A percentile compares a stretch with the other conserved stretches of the same genome.
phyloP scores from a whole-genome alignment of 2,888 invertebrate species.

The Platypus cylindrus region DNA sequence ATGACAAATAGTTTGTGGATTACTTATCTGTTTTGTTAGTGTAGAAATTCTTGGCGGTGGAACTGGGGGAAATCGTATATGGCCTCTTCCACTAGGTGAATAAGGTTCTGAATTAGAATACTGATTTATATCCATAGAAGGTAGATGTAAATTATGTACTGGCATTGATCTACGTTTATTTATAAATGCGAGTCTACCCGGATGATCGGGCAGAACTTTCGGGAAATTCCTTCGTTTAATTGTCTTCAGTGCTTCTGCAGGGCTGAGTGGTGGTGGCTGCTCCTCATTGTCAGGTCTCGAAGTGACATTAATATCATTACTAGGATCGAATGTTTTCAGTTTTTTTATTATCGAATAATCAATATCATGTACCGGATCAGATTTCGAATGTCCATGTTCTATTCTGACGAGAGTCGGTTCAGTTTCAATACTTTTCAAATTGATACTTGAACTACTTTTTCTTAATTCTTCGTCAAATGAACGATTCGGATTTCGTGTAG shows the following conservation, averaged over 20 bases:
- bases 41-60: constrained; percentile 66
- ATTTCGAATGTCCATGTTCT: constrained; percentile 52
- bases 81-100: constrained; percentile 25
- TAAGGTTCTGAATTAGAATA: constrained; percentile 26
- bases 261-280: constrained; percentile 38
- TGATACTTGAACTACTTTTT: constrained; percentile 29
- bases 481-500: constrained; percentile 18
- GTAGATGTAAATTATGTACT: constrained; percentile 32
- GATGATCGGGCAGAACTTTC: constrained; percentile 73
- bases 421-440: constrained; percentile 24
- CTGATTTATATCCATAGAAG: constrained; percentile 25
- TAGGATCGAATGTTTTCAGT: constrained; percentile 35
- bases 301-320: constrained; percentile 59
- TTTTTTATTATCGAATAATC: constrained; percentile 21
- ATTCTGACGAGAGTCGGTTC: constrained; percentile 37
- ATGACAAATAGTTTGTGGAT: constrained; percentile 29
- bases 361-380: constrained; percentile 53
- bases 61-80: constrained; percentile 44
- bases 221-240: constrained; percentile 71
- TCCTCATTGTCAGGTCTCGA: constrained; percentile 45
- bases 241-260: constrained; percentile 58
- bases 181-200: constrained; percentile 30
- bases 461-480: constrained; percentile 19
- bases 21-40: constrained; percentile 41
- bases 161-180: constrained; percentile 53